Evolutionary conservation across 2,888 invertebrate species (phyloP), one percentile per base, ranked within the genome.

Genomic region (Coelopa pilipes): DNA sequence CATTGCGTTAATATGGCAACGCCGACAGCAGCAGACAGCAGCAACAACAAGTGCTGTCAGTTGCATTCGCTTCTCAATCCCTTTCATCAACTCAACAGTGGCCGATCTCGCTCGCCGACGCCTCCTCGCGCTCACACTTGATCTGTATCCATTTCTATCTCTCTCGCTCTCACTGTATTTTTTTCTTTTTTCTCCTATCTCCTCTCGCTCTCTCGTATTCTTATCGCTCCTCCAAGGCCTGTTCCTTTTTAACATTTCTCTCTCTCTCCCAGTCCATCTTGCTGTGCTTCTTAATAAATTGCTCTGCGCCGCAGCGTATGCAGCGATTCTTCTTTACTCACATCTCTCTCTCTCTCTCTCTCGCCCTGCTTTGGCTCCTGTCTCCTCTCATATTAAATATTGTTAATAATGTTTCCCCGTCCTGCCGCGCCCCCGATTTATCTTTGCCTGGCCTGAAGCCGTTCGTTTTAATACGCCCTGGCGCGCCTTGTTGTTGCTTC

Each of bases 231-330:
- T 34, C 7, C 34, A 34, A 34, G 7, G n/a, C n/a, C n/a, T n/a
- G 4, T 34, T 34, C 34, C 34, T 34, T 34, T 34, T 34, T 34
- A 34, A 34, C 34, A 21, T 62, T 21, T 24, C 24, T 50, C 15
- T 50, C 50, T 49, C 19, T 60, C 15, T 49, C 15, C 17, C 13
- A 9, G 10, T 59, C n/a, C 49, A 60, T 63, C 17, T 13, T 15
- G n/a, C 62, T 24, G n/a, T 62, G 62, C 62, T 45, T 53, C 62
- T 17, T 70, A 70, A 70, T 70, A 62, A 70, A 70, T 70, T 70
- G 70, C 70, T 46, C 47, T 70, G 60, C 70, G 68, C 68, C 68
- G 57, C 72, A 45, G 59, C 60, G 65, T 65, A 73, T 73, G 68
- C 73, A 73, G 34, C 45, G 19, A 11, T 17, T 24, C 66, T 59